phyloP scores from a whole-genome alignment of 2,888 invertebrate genomes.

The Aleiodes leptofemur region DNA sequence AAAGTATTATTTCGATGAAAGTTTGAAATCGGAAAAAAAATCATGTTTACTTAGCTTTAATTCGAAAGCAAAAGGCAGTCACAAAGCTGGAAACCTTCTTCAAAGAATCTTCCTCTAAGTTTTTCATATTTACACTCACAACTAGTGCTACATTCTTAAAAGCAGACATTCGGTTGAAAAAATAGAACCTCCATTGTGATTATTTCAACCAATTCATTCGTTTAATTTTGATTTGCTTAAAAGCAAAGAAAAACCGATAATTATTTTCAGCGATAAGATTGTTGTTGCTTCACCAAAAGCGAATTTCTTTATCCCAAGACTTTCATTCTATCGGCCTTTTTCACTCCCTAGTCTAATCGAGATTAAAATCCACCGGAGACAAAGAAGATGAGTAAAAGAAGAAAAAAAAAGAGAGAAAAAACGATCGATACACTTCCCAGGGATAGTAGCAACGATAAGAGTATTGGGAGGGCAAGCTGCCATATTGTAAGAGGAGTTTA shows the following conservation, averaged over 20 bases:
- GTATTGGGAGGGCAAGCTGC: slow-evolving; percentile 36
- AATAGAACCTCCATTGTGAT: neutral
- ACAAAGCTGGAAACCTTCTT: too few relatives aligned
- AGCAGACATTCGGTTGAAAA: neutral
- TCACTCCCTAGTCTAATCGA: slow-evolving; percentile 65
- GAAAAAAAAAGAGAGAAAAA: slow-evolving; percentile 41
- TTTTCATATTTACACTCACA: too few relatives aligned
- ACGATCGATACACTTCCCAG: slow-evolving; percentile 60
- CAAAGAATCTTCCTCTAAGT: too few relatives aligned
- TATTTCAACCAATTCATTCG: too few relatives aligned
- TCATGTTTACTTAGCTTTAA: too few relatives aligned
- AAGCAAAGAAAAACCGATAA: neutral
- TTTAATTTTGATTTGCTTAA: neutral
- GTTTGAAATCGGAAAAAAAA: too few relatives aligned
- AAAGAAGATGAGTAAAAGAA: slow-evolving; percentile 41
- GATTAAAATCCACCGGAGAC: slow-evolving; percentile 60
- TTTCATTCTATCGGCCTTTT: slow-evolving; percentile 19
- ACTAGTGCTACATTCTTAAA: too few relatives aligned
- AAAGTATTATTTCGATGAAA: too few relatives aligned
- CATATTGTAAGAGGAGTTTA: slow-evolving; percentile 45
- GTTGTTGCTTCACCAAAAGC: too few relatives aligned
- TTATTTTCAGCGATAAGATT: too few relatives aligned
- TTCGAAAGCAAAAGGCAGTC: too few relatives aligned
- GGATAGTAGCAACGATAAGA: slow-evolving; percentile 26
- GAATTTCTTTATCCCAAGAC: slow-evolving; percentile 25